phyloP scores from a whole-genome alignment of 2,113 vertebrate genomes.

The Burhinus bistriatus region DNA sequence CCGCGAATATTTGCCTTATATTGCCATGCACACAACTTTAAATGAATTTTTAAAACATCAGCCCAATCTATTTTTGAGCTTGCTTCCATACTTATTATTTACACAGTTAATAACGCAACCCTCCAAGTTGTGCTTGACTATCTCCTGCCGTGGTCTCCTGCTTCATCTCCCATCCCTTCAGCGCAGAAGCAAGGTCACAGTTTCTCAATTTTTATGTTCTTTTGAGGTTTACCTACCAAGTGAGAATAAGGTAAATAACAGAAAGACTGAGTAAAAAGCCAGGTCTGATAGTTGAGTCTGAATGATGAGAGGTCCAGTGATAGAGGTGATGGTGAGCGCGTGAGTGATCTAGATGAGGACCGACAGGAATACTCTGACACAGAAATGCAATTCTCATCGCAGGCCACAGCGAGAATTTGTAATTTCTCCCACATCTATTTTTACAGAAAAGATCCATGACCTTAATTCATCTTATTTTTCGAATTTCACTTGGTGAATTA shows the following conservation, averaged over 20 bases:
- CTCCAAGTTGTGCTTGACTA: neutral
- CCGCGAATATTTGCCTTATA: neutral
- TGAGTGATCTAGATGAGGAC: neutral
- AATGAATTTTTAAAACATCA: neutral
- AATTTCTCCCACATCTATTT: neutral
- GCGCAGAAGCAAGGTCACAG: neutral
- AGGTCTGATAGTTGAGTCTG: neutral
- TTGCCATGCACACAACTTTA: accelerated
- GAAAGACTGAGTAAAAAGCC: neutral
- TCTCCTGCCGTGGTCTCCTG: neutral
- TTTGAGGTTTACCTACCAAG: neutral
- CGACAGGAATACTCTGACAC: neutral
- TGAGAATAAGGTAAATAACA: neutral
- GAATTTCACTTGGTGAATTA: neutral
- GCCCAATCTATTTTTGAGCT: neutral
- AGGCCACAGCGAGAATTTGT: neutral
- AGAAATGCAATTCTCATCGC: neutral
- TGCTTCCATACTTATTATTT: accelerated
- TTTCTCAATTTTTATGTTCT: neutral
- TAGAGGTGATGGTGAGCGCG: neutral
- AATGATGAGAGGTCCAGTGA: neutral
- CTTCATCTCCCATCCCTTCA: neutral
- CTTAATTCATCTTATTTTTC: neutral
- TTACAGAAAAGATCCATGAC: neutral
- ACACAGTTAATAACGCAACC: accelerated